Evolutionary conservation across 2,888 invertebrate species (phyloP).

Genomic region (Oasisia sp.): DNA sequence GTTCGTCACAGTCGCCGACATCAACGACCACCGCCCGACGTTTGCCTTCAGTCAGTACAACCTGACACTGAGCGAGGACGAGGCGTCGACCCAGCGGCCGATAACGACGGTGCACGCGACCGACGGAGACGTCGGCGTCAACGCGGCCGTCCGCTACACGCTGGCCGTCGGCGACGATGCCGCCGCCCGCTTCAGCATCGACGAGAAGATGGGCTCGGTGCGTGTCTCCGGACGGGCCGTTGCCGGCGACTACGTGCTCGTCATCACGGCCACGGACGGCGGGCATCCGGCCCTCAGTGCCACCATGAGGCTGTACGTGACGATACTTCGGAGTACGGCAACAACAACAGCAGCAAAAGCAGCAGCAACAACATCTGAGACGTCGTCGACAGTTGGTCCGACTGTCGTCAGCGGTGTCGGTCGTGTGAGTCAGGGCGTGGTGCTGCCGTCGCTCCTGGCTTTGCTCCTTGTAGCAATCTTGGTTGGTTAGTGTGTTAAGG

Average conservation of each 20-base stretch:
- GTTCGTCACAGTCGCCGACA: neutral
- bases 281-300: neutral
- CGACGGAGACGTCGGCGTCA: neutral
- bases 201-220: neutral
- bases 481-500: neutral
- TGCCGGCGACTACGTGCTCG: neutral
- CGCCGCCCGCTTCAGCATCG: neutral
- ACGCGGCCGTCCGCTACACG: neutral
- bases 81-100: neutral
- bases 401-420: neutral
- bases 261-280: neutral
- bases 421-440: neutral
- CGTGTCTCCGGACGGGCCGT: neutral
- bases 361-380: neutral
- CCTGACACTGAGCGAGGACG: neutral
- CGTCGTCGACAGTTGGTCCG: neutral
- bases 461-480: neutral
- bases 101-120: neutral
- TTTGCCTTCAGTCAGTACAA: neutral
- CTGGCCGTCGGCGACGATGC: neutral
- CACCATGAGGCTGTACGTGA: neutral
- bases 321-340: neutral
- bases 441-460: neutral
- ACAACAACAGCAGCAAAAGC: neutral
- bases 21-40: neutral